phyloP scores from a whole-genome alignment of 2,888 invertebrate genomes.

The Drosophila macrothrix region DNA sequence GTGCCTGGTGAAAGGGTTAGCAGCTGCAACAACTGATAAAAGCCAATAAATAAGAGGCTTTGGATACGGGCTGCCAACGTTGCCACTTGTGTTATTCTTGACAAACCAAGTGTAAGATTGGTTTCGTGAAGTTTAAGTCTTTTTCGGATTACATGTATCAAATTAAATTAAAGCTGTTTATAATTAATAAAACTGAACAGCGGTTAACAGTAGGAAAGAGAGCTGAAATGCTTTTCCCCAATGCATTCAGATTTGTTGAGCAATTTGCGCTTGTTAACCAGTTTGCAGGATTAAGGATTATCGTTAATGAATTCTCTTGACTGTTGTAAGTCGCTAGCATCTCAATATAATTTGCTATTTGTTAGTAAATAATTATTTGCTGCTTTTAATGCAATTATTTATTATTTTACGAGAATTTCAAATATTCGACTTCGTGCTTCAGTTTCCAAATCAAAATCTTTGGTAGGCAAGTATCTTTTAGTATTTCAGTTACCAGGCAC shows the following conservation, averaged over 20 bases:
- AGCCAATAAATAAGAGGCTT: conserved; percentile 50
- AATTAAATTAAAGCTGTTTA: background rate
- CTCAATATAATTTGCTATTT: no score
- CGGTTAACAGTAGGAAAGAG: background rate
- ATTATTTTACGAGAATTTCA: background rate
- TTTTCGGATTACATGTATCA: background rate
- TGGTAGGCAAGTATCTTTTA: background rate
- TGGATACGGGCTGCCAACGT: conserved; percentile 2
- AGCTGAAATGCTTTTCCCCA: background rate
- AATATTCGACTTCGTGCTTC: background rate
- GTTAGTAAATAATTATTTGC: no score
- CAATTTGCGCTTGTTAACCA: background rate
- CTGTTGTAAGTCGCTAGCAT: background rate
- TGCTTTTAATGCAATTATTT: no score
- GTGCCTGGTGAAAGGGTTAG: conserved; percentile 61
- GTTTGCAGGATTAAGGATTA: background rate
- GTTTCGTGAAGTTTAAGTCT: background rate
- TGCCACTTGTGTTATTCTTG: conserved; percentile 14
- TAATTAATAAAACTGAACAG: background rate
- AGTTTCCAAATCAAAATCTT: background rate
- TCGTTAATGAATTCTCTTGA: background rate
- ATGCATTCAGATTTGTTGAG: background rate
- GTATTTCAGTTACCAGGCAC: background rate
- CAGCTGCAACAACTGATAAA: conserved; percentile 47
- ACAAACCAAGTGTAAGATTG: background rate